Evolutionary conservation across 2,888 invertebrate species (phyloP), one percentile per base, ranked within the genome.

Genomic region (Gari tellinella): DNA sequence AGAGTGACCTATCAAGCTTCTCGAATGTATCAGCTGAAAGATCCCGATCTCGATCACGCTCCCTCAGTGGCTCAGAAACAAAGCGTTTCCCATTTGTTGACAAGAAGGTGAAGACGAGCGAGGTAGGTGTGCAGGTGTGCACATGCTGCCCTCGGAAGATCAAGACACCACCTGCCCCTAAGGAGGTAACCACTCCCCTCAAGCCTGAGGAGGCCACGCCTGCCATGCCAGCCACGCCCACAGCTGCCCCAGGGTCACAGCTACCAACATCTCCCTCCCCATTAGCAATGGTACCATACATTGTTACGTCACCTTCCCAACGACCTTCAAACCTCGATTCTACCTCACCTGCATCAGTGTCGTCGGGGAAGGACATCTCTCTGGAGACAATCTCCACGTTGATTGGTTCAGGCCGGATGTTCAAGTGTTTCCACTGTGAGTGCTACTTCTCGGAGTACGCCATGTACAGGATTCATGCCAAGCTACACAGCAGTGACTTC

Each of bases 371-470:
- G 31, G 82, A 82, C 38, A 79, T 79, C 48, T 82, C 83, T 5
- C 61, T 79, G 52, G 88, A 88, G 60, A 81, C 86, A 1, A 80
- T 89, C 40, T 82, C 86, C 15, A 75, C 85, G 19, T 70, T 89
- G 41, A 72, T 89, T 52, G 72, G 83, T 19, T 74, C 86, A 0
- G 88, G 88, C 0, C 70, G 82, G 37, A 82, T 89, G 79, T 89
- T 86, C 72, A 86, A 83, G 38, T 89, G 89, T 70, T 82, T 81
- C 23, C 86, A 82, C 65, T 89, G 89, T 61, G 88, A 87, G 51
- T 87, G 88, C 62, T 89, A 86, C 67, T 89, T 88, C 76, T 82
- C 86, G 0, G 89, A 89, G 70, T 87, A 87, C 64, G 85, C 88
- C 31, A 88, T 89, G 89, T 88, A 85, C 57, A 73, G 85, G 25